Evolutionary conservation across 1,140 invertebrate species (phyloP).

Genomic region (Panonychus citri): DNA sequence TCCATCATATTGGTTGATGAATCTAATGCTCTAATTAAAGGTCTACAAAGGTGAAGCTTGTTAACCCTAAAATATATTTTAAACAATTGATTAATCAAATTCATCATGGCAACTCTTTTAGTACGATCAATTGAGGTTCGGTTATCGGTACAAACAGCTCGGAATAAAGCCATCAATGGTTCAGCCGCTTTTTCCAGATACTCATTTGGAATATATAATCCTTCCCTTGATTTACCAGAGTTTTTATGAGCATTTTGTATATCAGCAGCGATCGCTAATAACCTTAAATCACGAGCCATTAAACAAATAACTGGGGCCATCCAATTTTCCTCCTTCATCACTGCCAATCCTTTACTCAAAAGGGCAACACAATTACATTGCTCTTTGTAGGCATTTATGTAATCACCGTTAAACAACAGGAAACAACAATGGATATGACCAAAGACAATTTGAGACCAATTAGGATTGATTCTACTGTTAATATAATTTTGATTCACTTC

Average conservation of each 20-base stretch:
- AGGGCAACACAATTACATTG: constrained; percentile 52
- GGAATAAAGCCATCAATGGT: constrained; percentile 72
- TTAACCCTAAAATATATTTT: constrained; percentile 88
- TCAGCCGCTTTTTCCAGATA: constrained; percentile 82
- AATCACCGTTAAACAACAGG: constrained; percentile 29
- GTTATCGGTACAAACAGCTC: constrained; percentile 78
- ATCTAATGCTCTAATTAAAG: constrained; percentile 83
- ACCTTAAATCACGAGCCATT: constrained; percentile 61
- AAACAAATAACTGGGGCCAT: constrained; percentile 67
- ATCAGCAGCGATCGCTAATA: constrained; percentile 34
- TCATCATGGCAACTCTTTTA: constrained; percentile 84
- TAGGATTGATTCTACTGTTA: constrained; percentile 19
- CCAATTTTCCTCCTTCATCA: constrained; percentile 89
- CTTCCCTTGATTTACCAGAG: neutral
- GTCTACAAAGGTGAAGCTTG: constrained; percentile 86
- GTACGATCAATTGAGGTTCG: constrained; percentile 61
- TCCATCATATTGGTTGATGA: constrained; percentile 58
- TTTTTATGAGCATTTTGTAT: constrained; percentile 3
- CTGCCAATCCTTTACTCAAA: constrained; percentile 58
- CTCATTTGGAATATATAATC: constrained; percentile 30
- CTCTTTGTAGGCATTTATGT: constrained; percentile 45
- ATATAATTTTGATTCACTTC: neutral
- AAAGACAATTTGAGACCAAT: constrained; percentile 53
- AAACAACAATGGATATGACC: constrained; percentile 42
- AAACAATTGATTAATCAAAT: constrained; percentile 83